Evolutionary conservation across 2,113 vertebrate species (phyloP).

Genomic region (Poecile atricapillus): DNA sequence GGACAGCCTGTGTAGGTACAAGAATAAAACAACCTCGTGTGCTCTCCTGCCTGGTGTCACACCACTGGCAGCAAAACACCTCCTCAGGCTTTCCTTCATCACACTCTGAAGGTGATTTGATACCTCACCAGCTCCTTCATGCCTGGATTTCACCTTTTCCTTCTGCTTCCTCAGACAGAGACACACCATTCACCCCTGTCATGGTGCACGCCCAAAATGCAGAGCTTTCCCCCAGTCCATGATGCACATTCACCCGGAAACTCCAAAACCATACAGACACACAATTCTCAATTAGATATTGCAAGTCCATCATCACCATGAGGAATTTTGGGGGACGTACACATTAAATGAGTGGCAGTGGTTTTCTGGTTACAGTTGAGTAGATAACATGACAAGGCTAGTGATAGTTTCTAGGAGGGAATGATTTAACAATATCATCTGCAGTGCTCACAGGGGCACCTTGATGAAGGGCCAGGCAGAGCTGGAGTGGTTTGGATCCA

Average conservation of each 20-base stretch:
- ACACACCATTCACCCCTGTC: neutral
- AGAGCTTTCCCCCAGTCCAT: neutral
- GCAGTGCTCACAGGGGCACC: neutral
- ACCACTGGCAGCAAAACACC: neutral
- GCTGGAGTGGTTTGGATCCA: neutral
- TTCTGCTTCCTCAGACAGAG: neutral
- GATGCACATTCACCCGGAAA: neutral
- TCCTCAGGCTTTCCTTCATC: neutral
- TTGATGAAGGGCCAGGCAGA: slow-evolving; percentile 39
- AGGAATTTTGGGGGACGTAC: neutral
- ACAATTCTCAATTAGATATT: neutral
- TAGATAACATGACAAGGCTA: slow-evolving; percentile 29
- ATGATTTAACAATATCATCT: neutral
- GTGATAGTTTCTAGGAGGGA: neutral
- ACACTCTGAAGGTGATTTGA: neutral
- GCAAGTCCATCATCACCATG: neutral
- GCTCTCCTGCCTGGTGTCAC: neutral
- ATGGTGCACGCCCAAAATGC: neutral
- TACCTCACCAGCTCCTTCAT: neutral
- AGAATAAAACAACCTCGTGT: neutral
- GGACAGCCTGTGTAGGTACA: neutral
- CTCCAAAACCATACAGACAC: accelerated
- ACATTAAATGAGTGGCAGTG: neutral
- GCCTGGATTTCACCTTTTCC: neutral
- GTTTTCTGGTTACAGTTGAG: neutral